Evolutionary conservation across 2,797 vertebrate genomes (phyloP).

Genomic region (Lindbergichthys nudifrons): DNA sequence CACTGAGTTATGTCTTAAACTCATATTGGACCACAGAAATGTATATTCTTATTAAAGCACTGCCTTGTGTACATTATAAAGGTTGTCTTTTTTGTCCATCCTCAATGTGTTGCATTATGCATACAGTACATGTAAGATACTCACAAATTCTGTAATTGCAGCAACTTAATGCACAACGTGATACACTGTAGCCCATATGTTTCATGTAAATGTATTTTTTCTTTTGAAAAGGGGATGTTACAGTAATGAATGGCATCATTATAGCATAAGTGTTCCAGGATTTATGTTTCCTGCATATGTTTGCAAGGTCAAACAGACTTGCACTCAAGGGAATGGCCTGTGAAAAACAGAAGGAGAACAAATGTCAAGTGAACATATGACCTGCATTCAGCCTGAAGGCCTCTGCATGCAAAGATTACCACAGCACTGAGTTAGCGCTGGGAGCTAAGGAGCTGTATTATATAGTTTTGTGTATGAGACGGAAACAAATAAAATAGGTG

Average conservation of each 20-base stretch:
- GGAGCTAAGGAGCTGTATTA: neutral
- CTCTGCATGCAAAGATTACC: neutral
- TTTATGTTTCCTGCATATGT: neutral
- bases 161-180: neutral
- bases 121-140: neutral
- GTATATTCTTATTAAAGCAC: neutral
- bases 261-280: neutral
- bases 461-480: neutral
- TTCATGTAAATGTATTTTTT: neutral
- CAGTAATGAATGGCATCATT: neutral
- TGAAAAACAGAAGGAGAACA: constrained; percentile 1
- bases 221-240: neutral
- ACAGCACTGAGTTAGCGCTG: neutral
- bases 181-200: neutral
- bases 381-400: neutral
- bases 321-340: neutral
- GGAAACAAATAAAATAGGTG: neutral
- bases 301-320: neutral
- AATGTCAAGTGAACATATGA: constrained; percentile 20
- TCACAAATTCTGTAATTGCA: neutral
- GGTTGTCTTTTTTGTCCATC: neutral
- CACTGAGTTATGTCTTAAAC: neutral
- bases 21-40: neutral
- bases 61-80: neutral
- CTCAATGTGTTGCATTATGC: neutral